Conservation (phyloP, 2,888 invertebrate genomes). For the Volucella zonaria region DNA sequence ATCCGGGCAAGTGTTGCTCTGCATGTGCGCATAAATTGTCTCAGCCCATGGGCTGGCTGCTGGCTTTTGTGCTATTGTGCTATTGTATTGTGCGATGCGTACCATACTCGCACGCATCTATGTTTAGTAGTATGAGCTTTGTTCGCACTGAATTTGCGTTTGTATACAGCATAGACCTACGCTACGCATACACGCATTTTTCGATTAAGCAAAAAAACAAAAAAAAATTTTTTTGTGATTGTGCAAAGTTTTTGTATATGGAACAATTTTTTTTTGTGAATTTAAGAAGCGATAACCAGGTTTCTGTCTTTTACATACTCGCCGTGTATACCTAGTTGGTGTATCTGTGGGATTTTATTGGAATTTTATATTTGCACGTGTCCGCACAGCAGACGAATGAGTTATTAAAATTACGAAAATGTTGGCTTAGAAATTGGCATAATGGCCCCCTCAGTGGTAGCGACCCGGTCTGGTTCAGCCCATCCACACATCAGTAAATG, state of each 20-base stretch:
- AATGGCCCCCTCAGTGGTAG: neutral
- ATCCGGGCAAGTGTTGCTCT: slow-evolving; percentile 61
- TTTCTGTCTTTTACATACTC: slow-evolving; percentile 51
- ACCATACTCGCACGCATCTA: slow-evolving; percentile 42
- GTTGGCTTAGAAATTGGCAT: slow-evolving; percentile 37
- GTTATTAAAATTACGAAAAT: slow-evolving; percentile 44
- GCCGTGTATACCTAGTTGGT: slow-evolving; percentile 8
- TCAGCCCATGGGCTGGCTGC: slow-evolving; percentile 9
- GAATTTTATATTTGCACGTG: slow-evolving; percentile 59
- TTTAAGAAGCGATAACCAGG: slow-evolving; percentile 58
- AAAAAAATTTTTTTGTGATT: slow-evolving; percentile 39
- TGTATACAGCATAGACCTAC: slow-evolving; percentile 33
- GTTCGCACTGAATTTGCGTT: neutral
- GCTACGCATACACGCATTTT: slow-evolving; percentile 50
- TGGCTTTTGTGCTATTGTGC: neutral
- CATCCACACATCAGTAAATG: slow-evolving; percentile 37
- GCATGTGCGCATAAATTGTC: slow-evolving; percentile 62
- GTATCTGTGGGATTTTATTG: slow-evolving; percentile 33
- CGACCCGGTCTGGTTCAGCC: slow-evolving; percentile 1
- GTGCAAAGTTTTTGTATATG: slow-evolving; percentile 56
- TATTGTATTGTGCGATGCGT: slow-evolving; percentile 11
- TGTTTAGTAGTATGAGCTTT: slow-evolving; percentile 10
- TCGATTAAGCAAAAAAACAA: slow-evolving; percentile 59
- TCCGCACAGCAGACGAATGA: slow-evolving; percentile 49
- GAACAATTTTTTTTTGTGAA: slow-evolving; percentile 14